These are phyloP conservation scores for Mactromeris polynyma DNA, from an alignment of 2,888 invertebrate species.

Conservation along the genomic window DNA sequence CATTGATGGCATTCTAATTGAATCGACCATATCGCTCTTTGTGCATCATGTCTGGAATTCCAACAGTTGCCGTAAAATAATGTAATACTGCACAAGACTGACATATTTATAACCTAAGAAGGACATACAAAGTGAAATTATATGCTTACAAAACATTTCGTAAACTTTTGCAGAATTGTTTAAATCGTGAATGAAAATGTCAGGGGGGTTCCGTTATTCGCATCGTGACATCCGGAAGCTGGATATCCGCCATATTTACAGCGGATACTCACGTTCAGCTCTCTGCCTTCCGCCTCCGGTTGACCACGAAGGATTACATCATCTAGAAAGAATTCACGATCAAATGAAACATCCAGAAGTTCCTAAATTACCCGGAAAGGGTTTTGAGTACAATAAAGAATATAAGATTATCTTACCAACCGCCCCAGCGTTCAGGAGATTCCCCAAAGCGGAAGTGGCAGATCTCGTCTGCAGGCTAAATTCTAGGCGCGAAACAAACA, in stretches of 20 bases:
- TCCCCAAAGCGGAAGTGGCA: conserved; percentile 64
- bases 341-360: conserved; percentile 69
- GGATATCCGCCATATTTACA: conserved; percentile 80
- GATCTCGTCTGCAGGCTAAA: conserved; percentile 48
- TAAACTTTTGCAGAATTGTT: background rate
- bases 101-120: background rate
- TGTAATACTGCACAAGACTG: background rate
- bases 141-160: background rate
- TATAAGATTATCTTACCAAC: conserved; percentile 75
- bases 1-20: too few species aligned
- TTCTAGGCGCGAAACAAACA: background rate
- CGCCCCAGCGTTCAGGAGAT: conserved; percentile 77
- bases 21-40: background rate
- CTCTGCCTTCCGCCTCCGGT: conserved; percentile 59
- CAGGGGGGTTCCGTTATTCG: conserved; percentile 61
- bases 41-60: background rate
- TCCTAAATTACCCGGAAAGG: conserved; percentile 61
- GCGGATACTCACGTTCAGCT: conserved; percentile 68
- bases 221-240: conserved; percentile 61
- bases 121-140: background rate
- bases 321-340: conserved; percentile 71
- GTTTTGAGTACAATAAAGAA: conserved; percentile 73
- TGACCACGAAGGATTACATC: conserved; percentile 72
- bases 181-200: conserved; percentile 34
- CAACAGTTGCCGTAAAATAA: background rate